These are phyloP conservation scores for Chlorodrepanis virens DNA, from an alignment of 2,113 vertebrate species.

Conservation along the genomic window DNA sequence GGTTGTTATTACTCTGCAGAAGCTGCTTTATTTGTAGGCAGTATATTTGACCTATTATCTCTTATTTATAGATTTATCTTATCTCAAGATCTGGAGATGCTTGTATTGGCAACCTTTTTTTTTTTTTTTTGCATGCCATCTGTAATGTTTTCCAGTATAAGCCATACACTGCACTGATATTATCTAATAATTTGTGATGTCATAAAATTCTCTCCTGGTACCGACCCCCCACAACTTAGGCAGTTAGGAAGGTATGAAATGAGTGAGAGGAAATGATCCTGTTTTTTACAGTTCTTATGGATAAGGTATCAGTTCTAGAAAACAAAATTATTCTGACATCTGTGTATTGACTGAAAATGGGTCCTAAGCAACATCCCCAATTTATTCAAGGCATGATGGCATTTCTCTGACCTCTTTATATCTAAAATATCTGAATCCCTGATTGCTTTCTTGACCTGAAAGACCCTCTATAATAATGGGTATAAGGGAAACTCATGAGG, in stretches of 20 bases:
- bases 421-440: not conserved
- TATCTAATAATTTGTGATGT: not conserved
- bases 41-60: not conserved
- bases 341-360: not conserved
- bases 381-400: not conserved
- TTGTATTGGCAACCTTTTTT: not conserved
- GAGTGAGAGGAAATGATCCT: not conserved
- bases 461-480: not conserved
- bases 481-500: not conserved
- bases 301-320: not conserved
- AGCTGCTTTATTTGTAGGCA: not conserved
- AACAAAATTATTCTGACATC: not conserved
- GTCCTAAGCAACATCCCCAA: not conserved
- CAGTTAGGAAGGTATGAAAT: not conserved
- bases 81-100: not conserved
- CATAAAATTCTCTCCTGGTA: not conserved
- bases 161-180: not conserved
- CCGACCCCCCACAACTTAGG: rapidly evolving
- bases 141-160: not conserved
- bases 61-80: not conserved
- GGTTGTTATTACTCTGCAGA: not conserved
- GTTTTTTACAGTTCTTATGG: not conserved
- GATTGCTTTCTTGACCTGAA: not conserved
- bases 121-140: not conserved
- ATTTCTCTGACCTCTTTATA: not conserved